Conservation (phyloP, 2,113 vertebrate genomes). For the Nerophis lumbriciformis region DNA sequence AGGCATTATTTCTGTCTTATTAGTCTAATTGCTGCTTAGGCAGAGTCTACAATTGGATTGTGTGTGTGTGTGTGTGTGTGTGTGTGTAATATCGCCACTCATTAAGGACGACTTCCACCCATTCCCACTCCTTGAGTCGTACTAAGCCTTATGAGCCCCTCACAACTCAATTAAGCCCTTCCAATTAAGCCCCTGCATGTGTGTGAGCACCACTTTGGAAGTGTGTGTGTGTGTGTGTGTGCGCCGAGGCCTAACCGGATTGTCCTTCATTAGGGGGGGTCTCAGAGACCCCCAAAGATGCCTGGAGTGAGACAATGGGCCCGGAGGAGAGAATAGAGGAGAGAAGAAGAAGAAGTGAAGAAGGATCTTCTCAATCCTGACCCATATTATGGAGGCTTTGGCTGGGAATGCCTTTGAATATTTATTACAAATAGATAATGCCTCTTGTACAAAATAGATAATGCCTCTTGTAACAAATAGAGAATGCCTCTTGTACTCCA, state of each 20-base stretch:
- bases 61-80: conserved; percentile 28
- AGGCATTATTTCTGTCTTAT: conserved; percentile 45
- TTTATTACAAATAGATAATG: conserved; percentile 77
- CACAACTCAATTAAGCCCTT: conserved; percentile 70
- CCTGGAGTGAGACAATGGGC: conserved; percentile 62
- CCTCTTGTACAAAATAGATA: conserved; percentile 58
- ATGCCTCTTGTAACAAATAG: conserved; percentile 55
- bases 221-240: conserved; percentile 4
- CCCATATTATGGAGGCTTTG: conserved; percentile 68
- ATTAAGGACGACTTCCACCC: conserved; percentile 63
- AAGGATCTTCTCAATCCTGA: conserved; percentile 68
- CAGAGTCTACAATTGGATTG: conserved; percentile 25
- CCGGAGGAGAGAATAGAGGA: conserved; percentile 44
- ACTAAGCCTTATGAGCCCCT: conserved; percentile 68
- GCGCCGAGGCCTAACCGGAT: conserved; percentile 69
- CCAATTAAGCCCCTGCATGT: conserved; percentile 58
- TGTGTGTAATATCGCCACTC: conserved; percentile 49
- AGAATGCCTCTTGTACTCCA: conserved; percentile 62
- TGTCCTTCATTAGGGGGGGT: conserved; percentile 70
- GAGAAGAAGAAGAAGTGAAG: conserved; percentile 38
- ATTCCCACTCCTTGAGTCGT: conserved; percentile 61
- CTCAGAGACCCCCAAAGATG: conserved; percentile 64
- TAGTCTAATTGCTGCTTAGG: conserved; percentile 61
- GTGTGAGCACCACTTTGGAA: conserved; percentile 14
- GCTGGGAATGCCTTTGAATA: conserved; percentile 59